Percentiles rank a stretch among this genome's conserved stretches.
These are phyloP conservation scores for Melanotaenia maccullochi DNA, from an alignment of 2,797 vertebrate species.

Conservation along the genomic window DNA sequence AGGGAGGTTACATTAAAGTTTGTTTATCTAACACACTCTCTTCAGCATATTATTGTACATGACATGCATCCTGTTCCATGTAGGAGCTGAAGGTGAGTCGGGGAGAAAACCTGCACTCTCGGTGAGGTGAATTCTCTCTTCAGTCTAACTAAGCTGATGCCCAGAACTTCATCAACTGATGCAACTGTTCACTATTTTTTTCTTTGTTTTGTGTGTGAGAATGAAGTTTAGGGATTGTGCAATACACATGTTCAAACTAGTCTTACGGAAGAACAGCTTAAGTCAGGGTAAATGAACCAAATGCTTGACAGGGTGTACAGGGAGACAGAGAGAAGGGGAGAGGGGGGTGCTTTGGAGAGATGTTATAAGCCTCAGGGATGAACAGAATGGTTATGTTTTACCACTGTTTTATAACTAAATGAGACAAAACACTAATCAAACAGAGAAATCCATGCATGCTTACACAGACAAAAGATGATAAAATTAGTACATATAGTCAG, in stretches of 20 bases:
- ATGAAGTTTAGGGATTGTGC: conserved; percentile 39
- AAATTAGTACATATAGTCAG: not conserved
- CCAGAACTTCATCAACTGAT: conserved; percentile 27
- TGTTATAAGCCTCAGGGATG: conserved; percentile 33
- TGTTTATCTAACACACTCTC: conserved; percentile 15
- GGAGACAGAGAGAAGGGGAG: conserved; percentile 7
- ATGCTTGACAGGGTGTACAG: conserved; percentile 13
- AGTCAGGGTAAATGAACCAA: conserved; percentile 57
- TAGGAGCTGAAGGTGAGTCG: conserved; percentile 42
- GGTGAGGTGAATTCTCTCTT: conserved; percentile 28
- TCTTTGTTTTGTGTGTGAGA: conserved; percentile 24
- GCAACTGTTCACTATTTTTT: conserved; percentile 13
- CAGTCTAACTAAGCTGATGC: conserved; percentile 30
- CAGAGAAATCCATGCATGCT: not conserved
- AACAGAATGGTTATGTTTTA: conserved; percentile 31
- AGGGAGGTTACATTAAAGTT: conserved; percentile 25
- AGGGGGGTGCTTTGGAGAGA: not conserved
- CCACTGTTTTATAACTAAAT: conserved; percentile 30
- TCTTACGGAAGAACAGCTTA: conserved; percentile 62
- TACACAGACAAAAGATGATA: not conserved
- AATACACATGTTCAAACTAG: conserved; percentile 60
- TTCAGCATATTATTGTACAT: conserved; percentile 24
- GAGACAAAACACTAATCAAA: conserved; percentile 17
- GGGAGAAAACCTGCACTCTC: conserved; percentile 16
- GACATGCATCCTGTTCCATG: conserved; percentile 22